These are phyloP conservation scores for Sclerurus mexicanus DNA, from an alignment of 2,113 vertebrate species.

Conservation along the genomic window DNA sequence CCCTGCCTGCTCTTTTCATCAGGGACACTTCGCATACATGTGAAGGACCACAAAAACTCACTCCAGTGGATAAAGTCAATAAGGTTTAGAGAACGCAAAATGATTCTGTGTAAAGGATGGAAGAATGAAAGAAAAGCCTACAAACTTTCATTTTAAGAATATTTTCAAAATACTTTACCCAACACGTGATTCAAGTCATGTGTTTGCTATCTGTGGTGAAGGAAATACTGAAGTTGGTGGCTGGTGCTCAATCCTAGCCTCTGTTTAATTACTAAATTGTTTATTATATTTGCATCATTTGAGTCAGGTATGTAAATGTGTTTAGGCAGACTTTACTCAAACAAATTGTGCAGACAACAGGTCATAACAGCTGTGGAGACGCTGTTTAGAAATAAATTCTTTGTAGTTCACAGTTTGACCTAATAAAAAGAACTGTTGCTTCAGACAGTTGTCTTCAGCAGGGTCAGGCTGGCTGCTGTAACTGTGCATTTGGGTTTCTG, in stretches of 20 bases:
- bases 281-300: background rate
- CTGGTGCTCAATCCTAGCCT: background rate
- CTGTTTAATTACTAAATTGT: background rate
- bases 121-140: background rate
- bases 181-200: background rate
- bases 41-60: background rate
- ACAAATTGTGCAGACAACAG: background rate
- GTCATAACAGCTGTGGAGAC: background rate
- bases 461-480: background rate
- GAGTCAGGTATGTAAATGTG: background rate
- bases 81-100: background rate
- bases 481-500: background rate
- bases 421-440: conserved; percentile 8
- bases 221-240: background rate
- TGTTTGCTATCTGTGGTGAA: background rate
- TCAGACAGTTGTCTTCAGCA: background rate
- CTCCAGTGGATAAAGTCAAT: background rate
- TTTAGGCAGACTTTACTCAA: background rate
- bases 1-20: background rate
- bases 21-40: background rate
- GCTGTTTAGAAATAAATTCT: background rate
- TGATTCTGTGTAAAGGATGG: background rate
- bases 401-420: background rate
- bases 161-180: background rate
- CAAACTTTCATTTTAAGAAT: background rate